These are phyloP conservation scores for Diloba caeruleocephala DNA, from an alignment of 2,888 invertebrate genomes.

Conservation along the genomic window DNA sequence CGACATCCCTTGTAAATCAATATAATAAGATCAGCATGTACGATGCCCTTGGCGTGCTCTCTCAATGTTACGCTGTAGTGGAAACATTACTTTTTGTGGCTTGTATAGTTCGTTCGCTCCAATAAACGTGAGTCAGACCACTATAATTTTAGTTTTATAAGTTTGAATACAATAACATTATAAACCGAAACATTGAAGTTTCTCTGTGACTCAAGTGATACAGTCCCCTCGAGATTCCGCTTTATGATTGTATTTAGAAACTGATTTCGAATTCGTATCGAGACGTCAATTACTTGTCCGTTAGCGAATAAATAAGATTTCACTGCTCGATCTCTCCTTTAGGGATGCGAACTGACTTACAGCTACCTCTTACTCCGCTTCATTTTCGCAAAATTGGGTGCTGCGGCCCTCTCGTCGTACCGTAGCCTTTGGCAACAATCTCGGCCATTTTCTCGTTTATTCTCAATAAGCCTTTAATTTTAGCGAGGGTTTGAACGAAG, in stretches of 20 bases:
- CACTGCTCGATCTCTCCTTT: constrained; percentile 26
- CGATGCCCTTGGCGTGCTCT: constrained; percentile 36
- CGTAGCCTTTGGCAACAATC: constrained; percentile 57
- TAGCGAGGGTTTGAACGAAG: constrained; percentile 36
- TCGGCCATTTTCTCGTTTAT: constrained; percentile 54
- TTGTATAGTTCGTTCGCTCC: constrained; percentile 28
- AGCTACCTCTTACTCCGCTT: constrained; percentile 24
- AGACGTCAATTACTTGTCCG: constrained; percentile 42
- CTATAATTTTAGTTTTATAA: constrained; percentile 38
- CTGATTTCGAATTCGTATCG: constrained; percentile 27
- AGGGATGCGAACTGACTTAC: constrained; percentile 28
- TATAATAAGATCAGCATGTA: constrained; percentile 47
- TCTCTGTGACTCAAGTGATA: constrained; percentile 28
- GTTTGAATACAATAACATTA: constrained; percentile 32
- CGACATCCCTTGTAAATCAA: constrained; percentile 45
- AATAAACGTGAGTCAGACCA: constrained; percentile 28
- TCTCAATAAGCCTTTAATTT: constrained; percentile 57
- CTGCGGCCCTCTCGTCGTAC: constrained; percentile 49
- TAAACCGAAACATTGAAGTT: constrained; percentile 32
- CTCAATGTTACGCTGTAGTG: constrained; percentile 21
- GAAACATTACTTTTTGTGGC: constrained; percentile 36
- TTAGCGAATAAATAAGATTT: constrained; percentile 45
- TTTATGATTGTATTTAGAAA: constrained; percentile 22
- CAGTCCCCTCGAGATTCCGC: constrained; percentile 26
- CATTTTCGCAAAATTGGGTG: constrained; percentile 55